These are phyloP conservation scores for Zootoca vivipara DNA, from an alignment of 2,113 vertebrate genomes.

Conservation along the genomic window DNA sequence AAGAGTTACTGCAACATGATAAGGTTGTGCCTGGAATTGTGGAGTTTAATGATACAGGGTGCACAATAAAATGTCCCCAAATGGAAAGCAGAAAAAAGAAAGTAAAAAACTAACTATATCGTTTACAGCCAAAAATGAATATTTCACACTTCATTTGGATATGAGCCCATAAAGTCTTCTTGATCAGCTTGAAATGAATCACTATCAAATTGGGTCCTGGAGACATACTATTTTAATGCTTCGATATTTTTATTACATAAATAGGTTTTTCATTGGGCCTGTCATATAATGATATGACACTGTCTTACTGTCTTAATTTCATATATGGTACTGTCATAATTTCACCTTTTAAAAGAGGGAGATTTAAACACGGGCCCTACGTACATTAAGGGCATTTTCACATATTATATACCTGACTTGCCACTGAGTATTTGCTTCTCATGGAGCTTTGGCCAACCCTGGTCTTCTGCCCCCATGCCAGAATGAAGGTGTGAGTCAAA, in stretches of 20 bases:
- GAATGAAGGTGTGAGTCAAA: not conserved
- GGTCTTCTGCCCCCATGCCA: not conserved
- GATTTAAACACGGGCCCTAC: not conserved
- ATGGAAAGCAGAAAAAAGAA: not conserved
- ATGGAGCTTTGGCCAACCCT: not conserved
- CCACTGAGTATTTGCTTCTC: not conserved
- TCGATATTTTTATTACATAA: not conserved
- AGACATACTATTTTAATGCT: not conserved
- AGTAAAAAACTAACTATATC: not conserved
- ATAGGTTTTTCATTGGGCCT: not conserved
- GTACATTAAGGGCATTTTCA: not conserved
- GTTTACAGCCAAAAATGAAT: not conserved
- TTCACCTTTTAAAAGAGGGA: not conserved
- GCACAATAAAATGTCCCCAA: not conserved
- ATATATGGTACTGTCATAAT: not conserved
- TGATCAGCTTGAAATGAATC: not conserved
- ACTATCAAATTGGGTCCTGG: not conserved
- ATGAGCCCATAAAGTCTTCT: not conserved
- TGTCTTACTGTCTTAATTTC: not conserved
- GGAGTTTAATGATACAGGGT: constrained; percentile 44
- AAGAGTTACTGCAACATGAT: constrained; percentile 52
- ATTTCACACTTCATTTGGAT: not conserved
- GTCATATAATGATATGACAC: not conserved
- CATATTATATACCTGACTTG: not conserved
- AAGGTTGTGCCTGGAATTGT: constrained; percentile 19